Conservation (phyloP, 1,140 invertebrate genomes). For the Microplitis mediator region DNA sequence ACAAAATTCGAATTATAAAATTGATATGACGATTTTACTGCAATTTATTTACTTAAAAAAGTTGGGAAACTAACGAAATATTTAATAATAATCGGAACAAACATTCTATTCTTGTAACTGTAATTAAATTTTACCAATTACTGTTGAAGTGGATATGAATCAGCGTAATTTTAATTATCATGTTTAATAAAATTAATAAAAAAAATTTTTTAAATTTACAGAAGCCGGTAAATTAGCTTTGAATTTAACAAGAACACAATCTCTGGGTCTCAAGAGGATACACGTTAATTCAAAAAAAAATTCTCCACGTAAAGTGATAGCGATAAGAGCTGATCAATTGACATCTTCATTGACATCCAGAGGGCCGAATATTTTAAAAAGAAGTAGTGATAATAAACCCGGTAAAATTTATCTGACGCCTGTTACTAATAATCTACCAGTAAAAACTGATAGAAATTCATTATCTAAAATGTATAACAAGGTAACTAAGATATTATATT, state of each 20-base stretch:
- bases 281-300: conserved; percentile 47
- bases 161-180: too few relatives aligned
- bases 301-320: conserved; percentile 52
- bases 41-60: too few relatives aligned
- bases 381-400: conserved; percentile 57
- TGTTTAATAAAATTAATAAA: too few relatives aligned
- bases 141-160: too few relatives aligned
- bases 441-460: conserved; percentile 35
- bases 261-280: conserved; percentile 48
- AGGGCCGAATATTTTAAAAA: conserved; percentile 57
- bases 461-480: conserved; percentile 16
- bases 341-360: conserved; percentile 41
- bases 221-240: conserved; percentile 79
- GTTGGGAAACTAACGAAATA: too few relatives aligned
- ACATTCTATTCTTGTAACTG: too few relatives aligned
- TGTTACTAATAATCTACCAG: conserved; percentile 35
- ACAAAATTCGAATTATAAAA: too few relatives aligned
- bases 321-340: conserved; percentile 56
- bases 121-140: too few relatives aligned
- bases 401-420: conserved; percentile 49
- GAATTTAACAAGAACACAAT: conserved; percentile 64
- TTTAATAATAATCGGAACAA: too few relatives aligned
- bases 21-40: too few relatives aligned
- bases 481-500: conserved; percentile 6
- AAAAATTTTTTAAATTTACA: conserved; percentile 40